These are phyloP conservation scores for Tetheella fluctuosa DNA, from an alignment of 2,888 invertebrate species.

Conservation along the genomic window DNA sequence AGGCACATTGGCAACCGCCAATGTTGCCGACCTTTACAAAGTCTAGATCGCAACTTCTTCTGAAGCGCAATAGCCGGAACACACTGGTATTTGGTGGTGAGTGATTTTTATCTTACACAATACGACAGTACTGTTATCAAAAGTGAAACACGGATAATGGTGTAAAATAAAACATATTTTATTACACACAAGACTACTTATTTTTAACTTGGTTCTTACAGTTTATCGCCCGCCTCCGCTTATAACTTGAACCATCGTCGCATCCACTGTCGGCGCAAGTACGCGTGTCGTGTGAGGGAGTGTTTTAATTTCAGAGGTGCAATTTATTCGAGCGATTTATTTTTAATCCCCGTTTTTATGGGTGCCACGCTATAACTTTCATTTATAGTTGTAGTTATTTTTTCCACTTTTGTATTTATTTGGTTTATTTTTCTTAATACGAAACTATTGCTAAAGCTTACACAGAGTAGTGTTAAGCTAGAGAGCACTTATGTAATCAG, in stretches of 20 bases:
- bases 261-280: slow-evolving; percentile 56
- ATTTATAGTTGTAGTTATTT: slow-evolving; percentile 75
- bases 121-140: no score
- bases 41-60: no score
- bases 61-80: no score
- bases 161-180: no score
- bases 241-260: slow-evolving; percentile 27
- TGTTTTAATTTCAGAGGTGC: slow-evolving; percentile 84
- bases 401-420: slow-evolving; percentile 51
- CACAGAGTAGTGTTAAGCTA: background rate
- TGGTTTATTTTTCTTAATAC: background rate
- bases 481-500: background rate
- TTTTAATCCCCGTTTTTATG: slow-evolving; percentile 84
- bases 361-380: slow-evolving; percentile 79
- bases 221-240: slow-evolving; percentile 40
- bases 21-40: no score
- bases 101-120: no score
- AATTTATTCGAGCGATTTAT: slow-evolving; percentile 84
- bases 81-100: no score
- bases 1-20: no score
- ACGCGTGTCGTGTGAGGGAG: slow-evolving; percentile 81
- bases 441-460: slow-evolving; percentile 16
- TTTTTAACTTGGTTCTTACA: background rate
- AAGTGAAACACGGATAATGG: no score
- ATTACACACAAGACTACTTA: no score